These are phyloP conservation scores for Strigamia crassipes DNA, from an alignment of 2,888 invertebrate species.

Conservation along the genomic window DNA sequence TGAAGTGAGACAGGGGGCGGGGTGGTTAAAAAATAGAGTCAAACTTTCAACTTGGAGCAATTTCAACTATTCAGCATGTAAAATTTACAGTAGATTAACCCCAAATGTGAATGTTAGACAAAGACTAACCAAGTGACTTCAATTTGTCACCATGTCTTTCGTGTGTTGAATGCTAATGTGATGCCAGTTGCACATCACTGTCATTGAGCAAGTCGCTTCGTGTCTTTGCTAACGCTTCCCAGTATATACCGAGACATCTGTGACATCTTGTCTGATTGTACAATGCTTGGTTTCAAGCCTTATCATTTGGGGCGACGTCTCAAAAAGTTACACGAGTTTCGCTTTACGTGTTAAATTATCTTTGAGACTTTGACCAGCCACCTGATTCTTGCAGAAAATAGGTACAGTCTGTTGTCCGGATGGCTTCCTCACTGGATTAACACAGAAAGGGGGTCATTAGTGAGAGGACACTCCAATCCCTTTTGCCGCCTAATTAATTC, in stretches of 20 bases:
- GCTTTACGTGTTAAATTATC: slow-evolving; percentile 29
- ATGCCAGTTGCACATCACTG: slow-evolving; percentile 40
- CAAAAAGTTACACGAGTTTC: slow-evolving; percentile 6
- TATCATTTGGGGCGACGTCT: not conserved
- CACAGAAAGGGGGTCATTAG: slow-evolving; percentile 42
- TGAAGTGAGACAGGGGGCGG: not conserved
- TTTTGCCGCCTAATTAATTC: slow-evolving; percentile 40
- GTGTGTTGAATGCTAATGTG: slow-evolving; percentile 42
- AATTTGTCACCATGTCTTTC: slow-evolving; percentile 40
- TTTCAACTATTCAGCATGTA: slow-evolving; percentile 40
- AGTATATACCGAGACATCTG: not conserved
- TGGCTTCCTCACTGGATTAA: slow-evolving; percentile 38
- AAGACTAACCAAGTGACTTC: slow-evolving; percentile 42
- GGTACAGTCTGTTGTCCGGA: slow-evolving; percentile 2
- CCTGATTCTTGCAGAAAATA: slow-evolving; percentile 33
- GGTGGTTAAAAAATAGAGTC: not conserved
- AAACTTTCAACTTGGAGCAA: slow-evolving; percentile 27
- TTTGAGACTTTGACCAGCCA: slow-evolving; percentile 29
- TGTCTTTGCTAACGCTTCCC: not conserved
- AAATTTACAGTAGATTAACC: slow-evolving; percentile 37
- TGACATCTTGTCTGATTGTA: slow-evolving; percentile 32
- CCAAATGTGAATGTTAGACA: slow-evolving; percentile 39
- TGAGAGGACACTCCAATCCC: slow-evolving; percentile 42
- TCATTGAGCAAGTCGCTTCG: slow-evolving; percentile 24
- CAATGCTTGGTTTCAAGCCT: not conserved